A percentile compares a stretch with the other conserved stretches of the same genome.
Evolutionary conservation across 2,113 vertebrate species (phyloP).

Genomic region (Clarias macrocephalus): DNA sequence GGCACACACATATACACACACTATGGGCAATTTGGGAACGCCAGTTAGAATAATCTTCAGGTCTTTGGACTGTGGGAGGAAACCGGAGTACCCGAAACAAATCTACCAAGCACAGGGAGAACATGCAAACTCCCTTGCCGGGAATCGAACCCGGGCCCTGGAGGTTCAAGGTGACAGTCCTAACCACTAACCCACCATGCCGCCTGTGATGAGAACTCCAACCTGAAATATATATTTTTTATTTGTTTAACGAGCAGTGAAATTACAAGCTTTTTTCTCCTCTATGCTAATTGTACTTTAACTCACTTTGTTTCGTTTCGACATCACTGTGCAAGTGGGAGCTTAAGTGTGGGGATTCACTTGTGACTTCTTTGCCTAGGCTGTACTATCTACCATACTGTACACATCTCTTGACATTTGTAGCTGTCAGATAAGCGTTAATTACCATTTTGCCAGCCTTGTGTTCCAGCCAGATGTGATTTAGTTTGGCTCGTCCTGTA

Average conservation of each 20-base stretch:
- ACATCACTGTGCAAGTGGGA: not conserved
- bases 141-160: no score
- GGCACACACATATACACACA: no score
- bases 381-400: not conserved
- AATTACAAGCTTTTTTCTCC: conserved; percentile 33
- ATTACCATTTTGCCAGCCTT: conserved; percentile 24
- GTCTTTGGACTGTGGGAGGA: no score
- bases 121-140: no score
- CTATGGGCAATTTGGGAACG: no score
- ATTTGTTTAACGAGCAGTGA: conserved; percentile 22
- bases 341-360: conserved; percentile 15
- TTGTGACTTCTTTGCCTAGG: not conserved
- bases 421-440: conserved; percentile 39
- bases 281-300: conserved; percentile 2
- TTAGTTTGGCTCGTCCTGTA: conserved; percentile 8
- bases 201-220: no score
- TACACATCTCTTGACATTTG: conserved; percentile 18
- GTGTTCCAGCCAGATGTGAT: conserved; percentile 17
- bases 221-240: not conserved
- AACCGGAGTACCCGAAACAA: no score
- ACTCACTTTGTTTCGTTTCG: conserved; percentile 3
- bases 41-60: no score
- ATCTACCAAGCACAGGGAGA: no score
- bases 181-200: no score
- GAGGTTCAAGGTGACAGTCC: no score